Evolutionary conservation across 2,113 vertebrate species (phyloP), one percentile per base, ranked within the genome.

Genomic region (Toxotes jaculatrix): DNA sequence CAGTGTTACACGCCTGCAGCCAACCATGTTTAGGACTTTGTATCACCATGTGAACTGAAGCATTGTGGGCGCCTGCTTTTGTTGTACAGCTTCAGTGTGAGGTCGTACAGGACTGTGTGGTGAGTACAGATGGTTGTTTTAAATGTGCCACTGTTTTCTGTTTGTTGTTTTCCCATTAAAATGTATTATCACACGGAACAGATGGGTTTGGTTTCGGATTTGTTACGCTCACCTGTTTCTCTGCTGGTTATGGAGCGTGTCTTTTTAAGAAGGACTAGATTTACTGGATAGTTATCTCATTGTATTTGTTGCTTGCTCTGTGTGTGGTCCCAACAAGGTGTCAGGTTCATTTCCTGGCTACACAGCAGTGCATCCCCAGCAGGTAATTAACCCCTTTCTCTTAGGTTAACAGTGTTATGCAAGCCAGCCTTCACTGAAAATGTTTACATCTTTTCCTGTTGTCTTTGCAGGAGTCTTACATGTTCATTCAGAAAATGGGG

Each of bases 401-500:
- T 12, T 57, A 64, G 4, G 8, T 57, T 27, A 40, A 45, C 32
- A n/a, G 34, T 49, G 36, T 47, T 9, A n/a, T 71, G 63, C 66
- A 34, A 61, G 47, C 63, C 17, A 8, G 4, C 42, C 42, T 14
- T 0, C 12, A 2, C 45, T 66, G 6, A 23, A 34, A 7, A 21
- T 16, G 7, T 73, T 23, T 3, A 23, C 5, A 7, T 42, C 27
- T 42, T 38, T 72, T 64, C 2, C 59, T 77, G 12, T 23, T 57
- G n/a, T 65, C 55, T 77, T 40, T 81, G n/a, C 59, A 83, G 79
- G 23, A 82, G 76, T 45, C 11, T 11, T 63, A 11, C 12, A 13
- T 78, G 17, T 67, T 40, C 3, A 9, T 38, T n/a, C n/a, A 66
- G 13, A 67, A 72, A 75, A 97, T 97, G 96, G 96, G 96, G 89